These are phyloP conservation scores for Aporrectodea caliginosa DNA, from an alignment of 1,140 invertebrate genomes.

Conservation along the genomic window DNA sequence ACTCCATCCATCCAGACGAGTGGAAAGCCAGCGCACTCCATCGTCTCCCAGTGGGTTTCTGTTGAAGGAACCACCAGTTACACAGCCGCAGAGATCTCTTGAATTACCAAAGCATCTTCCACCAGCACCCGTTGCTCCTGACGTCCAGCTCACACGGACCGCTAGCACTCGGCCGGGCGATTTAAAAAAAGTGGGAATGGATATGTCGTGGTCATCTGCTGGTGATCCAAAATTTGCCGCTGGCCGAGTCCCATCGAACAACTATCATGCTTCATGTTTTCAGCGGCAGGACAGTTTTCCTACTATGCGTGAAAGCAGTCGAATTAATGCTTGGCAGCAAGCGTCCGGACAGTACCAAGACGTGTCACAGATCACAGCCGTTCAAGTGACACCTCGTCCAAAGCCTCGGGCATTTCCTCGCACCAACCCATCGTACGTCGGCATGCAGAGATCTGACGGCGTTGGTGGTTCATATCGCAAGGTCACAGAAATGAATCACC, in stretches of 20 bases:
- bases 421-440: constrained; percentile 54
- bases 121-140: background rate
- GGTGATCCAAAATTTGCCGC: background rate
- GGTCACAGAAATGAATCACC: background rate
- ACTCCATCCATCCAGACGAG: background rate
- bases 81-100: background rate
- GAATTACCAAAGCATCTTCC: background rate
- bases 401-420: constrained; percentile 51
- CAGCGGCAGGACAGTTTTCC: background rate
- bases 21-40: background rate
- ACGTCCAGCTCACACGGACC: background rate
- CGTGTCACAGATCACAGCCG: constrained; percentile 27
- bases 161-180: background rate
- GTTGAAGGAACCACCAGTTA: background rate
- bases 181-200: background rate
- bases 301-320: background rate
- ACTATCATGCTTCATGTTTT: background rate
- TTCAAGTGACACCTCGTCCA: constrained; percentile 36
- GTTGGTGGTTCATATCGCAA: background rate
- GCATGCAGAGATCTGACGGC: constrained; percentile 37
- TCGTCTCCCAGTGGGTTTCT: background rate
- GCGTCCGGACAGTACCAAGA: constrained; percentile 22
- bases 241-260: background rate
- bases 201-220: background rate
- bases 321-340: background rate